Evolutionary conservation across 1,140 invertebrate genomes (phyloP).

Genomic region (Lethrus apterus): DNA sequence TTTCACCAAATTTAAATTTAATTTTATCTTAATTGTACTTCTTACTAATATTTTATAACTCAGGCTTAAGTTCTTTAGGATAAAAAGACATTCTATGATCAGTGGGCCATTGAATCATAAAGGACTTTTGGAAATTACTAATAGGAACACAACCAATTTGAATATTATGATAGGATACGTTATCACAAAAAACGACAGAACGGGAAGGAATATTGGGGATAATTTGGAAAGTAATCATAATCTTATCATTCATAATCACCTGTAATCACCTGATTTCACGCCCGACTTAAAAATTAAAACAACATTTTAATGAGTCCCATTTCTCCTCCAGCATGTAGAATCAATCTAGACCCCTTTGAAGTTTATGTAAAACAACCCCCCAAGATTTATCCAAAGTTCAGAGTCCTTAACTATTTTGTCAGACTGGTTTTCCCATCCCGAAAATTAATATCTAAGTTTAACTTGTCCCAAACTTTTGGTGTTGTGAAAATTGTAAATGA

Average conservation of each 20-base stretch:
- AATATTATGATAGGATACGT: slow-evolving; percentile 36
- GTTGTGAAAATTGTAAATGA: too few relatives aligned
- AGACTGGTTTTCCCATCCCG: too few relatives aligned
- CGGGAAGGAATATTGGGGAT: slow-evolving; percentile 29
- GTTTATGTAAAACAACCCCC: too few relatives aligned
- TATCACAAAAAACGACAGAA: slow-evolving; percentile 36
- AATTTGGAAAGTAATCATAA: not conserved
- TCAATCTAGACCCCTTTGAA: too few relatives aligned
- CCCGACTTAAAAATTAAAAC: not conserved
- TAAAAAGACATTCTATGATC: slow-evolving; percentile 18
- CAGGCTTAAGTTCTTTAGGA: not conserved
- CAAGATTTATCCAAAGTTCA: too few relatives aligned
- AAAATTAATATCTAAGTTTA: too few relatives aligned
- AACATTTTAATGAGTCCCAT: slow-evolving; percentile 6
- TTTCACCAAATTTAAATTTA: slow-evolving; percentile 5
- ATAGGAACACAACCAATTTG: slow-evolving; percentile 26
- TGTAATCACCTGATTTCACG: slow-evolving; percentile 1
- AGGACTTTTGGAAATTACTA: slow-evolving; percentile 20
- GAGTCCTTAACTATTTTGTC: too few relatives aligned
- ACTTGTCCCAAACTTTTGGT: too few relatives aligned
- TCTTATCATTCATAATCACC: not conserved
- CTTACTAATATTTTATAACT: slow-evolving; percentile 13
- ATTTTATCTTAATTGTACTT: slow-evolving; percentile 5
- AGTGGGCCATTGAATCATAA: slow-evolving; percentile 28
- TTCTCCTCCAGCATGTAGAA: too few relatives aligned